Base-by-base conservation (phyloP, 2,888 invertebrate species). In the Drosophila multiciliata region DNA sequence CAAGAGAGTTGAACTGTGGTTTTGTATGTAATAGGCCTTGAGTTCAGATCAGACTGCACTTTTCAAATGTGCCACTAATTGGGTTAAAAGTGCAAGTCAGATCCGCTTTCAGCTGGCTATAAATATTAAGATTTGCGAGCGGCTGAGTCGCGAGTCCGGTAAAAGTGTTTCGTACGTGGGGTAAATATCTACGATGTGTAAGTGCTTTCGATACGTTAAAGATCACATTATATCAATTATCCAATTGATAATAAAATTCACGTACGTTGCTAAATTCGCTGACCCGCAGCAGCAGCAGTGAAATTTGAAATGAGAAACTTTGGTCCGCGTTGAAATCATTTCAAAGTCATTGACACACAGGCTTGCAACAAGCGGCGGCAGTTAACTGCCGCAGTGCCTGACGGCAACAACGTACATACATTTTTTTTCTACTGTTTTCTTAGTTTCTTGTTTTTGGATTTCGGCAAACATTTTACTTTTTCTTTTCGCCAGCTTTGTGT, bases 291-390 rank as follows among this genome's bases (percentile, higher is more conserved):
- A 53, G 49, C 67, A 17, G 50, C 57, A 74, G 75, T 75, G 79
- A 75, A 79, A 86, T 78, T 68, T 62, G 70, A 82, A 79, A 81
- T 75, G 87, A 78, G 87, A 85, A 85, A 87, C 79, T 85, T 75
- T 71, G 81, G 70, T 70, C 77, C 71, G 72, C 82, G 71, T 72
- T 82, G 70, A 82, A 80, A 84, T 80, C 80, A 87, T 87, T 87
- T 89, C 89, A 89, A 84, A 86, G 85, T 86, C 85, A 86, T 89
- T 86, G 85, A 89, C 85, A 89, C 82, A 82, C 29, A 38, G 40
- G 55, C 59, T 17, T 50, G 42, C 61, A 55, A 6, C 40, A 52
- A 38, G 54, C 53, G 29, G 60, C 60, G 60, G 48, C 65, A 78
- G 78, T 66, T 78, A 77, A 66, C 73, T 66, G 40, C 64, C 42